Base-by-base conservation (phyloP, 30 jellyfish, hydroid and myxozoan species). In the Hydractinia symbiolongicarpus region DNA sequence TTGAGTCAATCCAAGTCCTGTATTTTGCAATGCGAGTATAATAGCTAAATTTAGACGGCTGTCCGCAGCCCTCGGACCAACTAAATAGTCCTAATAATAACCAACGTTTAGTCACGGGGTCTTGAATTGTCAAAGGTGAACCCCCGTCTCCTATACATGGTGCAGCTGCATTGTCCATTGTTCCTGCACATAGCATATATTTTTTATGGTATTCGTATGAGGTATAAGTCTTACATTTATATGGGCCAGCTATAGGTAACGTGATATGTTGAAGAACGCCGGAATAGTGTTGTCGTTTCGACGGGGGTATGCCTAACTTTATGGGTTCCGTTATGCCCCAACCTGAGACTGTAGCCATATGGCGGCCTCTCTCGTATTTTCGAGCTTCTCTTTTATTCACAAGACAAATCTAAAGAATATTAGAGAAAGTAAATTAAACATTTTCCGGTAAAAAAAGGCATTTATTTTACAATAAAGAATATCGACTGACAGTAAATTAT, bases 61-160 rank as follows among this genome's bases (percentile, higher is more conserved):
- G 86, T 54, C 91, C 94, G 80, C 97, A 90, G 6, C 96, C 96
- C 30, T 86, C 96, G 53, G 96, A 79, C 97, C 97, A 90, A 74
- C 97, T 90, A 84, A 73, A 86, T 40, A 90, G 72, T 9, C 97
- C 97, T 49, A 86, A 64, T 40, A 90, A 76, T 50, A 86, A 89
- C 97, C 97, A 90, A 53, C 86, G 67, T 15, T 60, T 71, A 8
- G 95, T 52, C 11, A n/a, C 81, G 19, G 97, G 94, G 54, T 90
- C 94, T 66, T 85, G 88, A 52, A 76, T 86, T 20, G 78, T 86
- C 19, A 90, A 82, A 8, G 97, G 97, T 5, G 96, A 88, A 7
- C 97, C 97, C 67, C 86, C 95, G 66, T 90, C 97, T 54, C 97
- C 97, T 64, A 79, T 67, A 74, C 97, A 90, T 14, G 97, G 96